Base-by-base conservation (phyloP, 2,888 invertebrate species). In the Ophonus ardosiacus region DNA sequence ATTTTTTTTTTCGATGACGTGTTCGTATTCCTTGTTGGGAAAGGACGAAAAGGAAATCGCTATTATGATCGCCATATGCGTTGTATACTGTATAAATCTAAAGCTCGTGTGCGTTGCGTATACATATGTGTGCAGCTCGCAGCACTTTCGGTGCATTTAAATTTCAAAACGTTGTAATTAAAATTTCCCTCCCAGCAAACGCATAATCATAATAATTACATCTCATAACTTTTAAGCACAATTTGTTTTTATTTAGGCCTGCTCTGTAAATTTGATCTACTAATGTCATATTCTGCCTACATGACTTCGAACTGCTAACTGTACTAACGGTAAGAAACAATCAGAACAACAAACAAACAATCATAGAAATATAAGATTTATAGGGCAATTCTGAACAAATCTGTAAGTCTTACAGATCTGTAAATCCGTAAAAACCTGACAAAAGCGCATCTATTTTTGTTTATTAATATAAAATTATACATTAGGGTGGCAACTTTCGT, bases 101-200 rank as follows among this genome's bases (percentile, higher is more conserved):
- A 82, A 82, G 82, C 51, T 57, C 71, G 56, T 71, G 38, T 59
- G 81, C 43, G 63, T 51, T 65, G 40, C 40, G 40, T 31, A 40
- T 65, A 17, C 40, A 17, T 31, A 40, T 61, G 51, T 51, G 82
- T 43, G 57, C 38, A 18, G 43, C 71, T 43, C 71, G 71, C 43
- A 24, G 71, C 71, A 43, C 13, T 43, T 74, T 74, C 61, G 59
- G 40, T 83, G 83, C 83, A 83, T 83, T 83, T 83, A 76, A 83
- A 83, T 83, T 83, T 83, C 83, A 83, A 83, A 83, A 83, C 74
- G 59, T n/a, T 71, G 71, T 83, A 83, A 83, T 83, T 83, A 83
- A 83, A 83, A 83, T 83, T 83, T 83, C 61, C 74, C 83, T 76
- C n/a, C 21, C 61, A 38, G 74, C 83, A 1, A 76, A 83, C 38